Percentiles rank a stretch among this genome's conserved stretches.
Evolutionary conservation across 2,888 invertebrate genomes (phyloP).

Genomic region (Dexiosoma caninum): DNA sequence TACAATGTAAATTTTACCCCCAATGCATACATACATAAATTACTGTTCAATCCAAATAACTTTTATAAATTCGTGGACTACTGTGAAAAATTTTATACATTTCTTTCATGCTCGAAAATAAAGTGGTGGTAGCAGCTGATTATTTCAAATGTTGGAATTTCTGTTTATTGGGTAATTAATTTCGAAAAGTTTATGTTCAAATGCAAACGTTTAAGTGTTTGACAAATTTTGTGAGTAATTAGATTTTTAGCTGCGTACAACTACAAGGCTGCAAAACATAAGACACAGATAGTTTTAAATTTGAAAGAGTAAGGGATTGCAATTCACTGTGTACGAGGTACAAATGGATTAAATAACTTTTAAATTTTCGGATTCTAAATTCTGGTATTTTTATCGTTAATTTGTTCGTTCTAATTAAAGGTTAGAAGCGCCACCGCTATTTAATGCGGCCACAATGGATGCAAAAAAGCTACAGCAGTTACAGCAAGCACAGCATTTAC

Average conservation of each 20-base stretch:
- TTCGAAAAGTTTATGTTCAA: background rate
- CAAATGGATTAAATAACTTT: background rate
- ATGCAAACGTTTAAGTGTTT: background rate
- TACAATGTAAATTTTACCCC: too few species aligned
- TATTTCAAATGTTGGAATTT: background rate
- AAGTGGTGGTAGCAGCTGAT: too few species aligned
- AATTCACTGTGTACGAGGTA: background rate
- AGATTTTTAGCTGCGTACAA: background rate
- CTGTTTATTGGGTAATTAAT: background rate
- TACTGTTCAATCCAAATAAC: too few species aligned
- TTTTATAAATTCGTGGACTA: too few species aligned
- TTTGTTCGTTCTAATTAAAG: conserved; percentile 75
- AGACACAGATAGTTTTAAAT: background rate
- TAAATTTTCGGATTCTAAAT: background rate
- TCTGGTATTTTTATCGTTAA: conserved; percentile 1
- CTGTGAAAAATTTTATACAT: too few species aligned
- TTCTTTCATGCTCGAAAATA: too few species aligned
- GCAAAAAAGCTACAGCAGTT: conserved; percentile 81
- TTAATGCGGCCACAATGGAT: conserved; percentile 83
- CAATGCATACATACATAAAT: too few species aligned
- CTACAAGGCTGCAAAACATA: background rate
- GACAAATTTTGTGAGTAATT: conserved; percentile 36
- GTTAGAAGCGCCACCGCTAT: conserved; percentile 85
- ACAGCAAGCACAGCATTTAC: conserved; percentile 75
- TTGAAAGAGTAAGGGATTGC: background rate